Conservation (phyloP, 2,113 vertebrate species). For the Toxotes chatareus region DNA sequence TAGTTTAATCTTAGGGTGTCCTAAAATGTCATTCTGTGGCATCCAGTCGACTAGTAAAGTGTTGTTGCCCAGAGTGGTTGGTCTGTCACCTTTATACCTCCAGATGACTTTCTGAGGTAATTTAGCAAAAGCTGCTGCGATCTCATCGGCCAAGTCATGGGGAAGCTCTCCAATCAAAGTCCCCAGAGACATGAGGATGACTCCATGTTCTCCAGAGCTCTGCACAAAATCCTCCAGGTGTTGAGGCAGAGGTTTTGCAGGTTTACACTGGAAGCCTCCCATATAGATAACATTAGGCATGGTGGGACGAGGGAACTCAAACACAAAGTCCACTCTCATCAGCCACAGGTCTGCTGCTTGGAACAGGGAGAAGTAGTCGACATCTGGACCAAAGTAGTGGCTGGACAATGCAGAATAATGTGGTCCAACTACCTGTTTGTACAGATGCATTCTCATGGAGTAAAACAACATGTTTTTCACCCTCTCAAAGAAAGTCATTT, state of each 20-base stretch:
- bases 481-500: conserved; percentile 78
- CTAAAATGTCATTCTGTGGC: conserved; percentile 82
- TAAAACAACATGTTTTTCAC: conserved; percentile 66
- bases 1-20: conserved; percentile 74
- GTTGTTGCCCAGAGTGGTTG: conserved; percentile 76
- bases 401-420: conserved; percentile 57
- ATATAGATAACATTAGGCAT: conserved; percentile 86
- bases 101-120: conserved; percentile 83
- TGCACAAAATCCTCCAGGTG: conserved; percentile 81
- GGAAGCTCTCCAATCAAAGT: conserved; percentile 78
- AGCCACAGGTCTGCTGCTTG: conserved; percentile 84
- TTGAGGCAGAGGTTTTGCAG: conserved; percentile 76
- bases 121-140: conserved; percentile 76
- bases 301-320: conserved; percentile 85
- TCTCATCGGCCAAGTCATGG: conserved; percentile 61
- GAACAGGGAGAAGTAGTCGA: conserved; percentile 69
- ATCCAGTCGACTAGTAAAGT: conserved; percentile 80
- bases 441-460: conserved; percentile 49
- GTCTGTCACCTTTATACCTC: conserved; percentile 71
- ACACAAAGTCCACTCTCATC: conserved; percentile 86
- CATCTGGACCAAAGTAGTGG: conserved; percentile 67
- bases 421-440: conserved; percentile 50
- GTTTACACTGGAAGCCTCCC: conserved; percentile 85
- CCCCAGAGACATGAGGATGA: conserved; percentile 84
- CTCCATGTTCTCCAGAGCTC: conserved; percentile 80